These are phyloP conservation scores for Simalia tracyae DNA, from an alignment of 2,797 vertebrate genomes.

Conservation along the genomic window DNA sequence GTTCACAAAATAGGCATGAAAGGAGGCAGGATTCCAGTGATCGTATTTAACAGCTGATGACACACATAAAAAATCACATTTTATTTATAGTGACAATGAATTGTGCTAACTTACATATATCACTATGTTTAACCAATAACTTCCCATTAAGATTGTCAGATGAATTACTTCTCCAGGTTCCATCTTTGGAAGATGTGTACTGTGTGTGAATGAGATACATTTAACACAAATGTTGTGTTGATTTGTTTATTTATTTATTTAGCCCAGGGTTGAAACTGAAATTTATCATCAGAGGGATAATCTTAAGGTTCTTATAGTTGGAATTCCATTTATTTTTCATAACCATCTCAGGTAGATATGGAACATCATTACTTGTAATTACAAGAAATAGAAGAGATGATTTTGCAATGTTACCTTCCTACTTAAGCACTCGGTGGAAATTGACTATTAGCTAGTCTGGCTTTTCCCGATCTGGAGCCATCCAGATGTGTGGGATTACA, in stretches of 20 bases:
- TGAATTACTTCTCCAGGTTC: background rate
- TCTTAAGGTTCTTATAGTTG: background rate
- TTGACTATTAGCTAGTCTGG: background rate
- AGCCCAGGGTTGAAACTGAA: background rate
- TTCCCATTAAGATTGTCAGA: background rate
- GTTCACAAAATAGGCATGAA: background rate
- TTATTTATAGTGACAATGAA: background rate
- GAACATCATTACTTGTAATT: background rate
- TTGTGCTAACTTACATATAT: background rate
- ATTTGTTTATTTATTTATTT: background rate
- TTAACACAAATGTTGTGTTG: background rate
- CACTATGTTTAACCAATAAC: background rate
- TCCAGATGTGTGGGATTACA: background rate
- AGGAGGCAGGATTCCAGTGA: background rate
- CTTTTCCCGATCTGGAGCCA: background rate
- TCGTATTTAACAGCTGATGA: background rate
- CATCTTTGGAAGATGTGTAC: background rate
- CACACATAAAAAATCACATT: background rate
- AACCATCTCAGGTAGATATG: background rate
- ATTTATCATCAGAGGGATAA: background rate
- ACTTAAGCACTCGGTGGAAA: background rate
- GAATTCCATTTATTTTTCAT: background rate
- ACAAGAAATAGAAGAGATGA: background rate
- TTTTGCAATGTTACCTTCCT: background rate
- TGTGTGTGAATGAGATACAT: background rate